Evolutionary conservation across 2,888 invertebrate species (phyloP), one percentile per base, ranked within the genome.

Genomic region (Brenthis ino): DNA sequence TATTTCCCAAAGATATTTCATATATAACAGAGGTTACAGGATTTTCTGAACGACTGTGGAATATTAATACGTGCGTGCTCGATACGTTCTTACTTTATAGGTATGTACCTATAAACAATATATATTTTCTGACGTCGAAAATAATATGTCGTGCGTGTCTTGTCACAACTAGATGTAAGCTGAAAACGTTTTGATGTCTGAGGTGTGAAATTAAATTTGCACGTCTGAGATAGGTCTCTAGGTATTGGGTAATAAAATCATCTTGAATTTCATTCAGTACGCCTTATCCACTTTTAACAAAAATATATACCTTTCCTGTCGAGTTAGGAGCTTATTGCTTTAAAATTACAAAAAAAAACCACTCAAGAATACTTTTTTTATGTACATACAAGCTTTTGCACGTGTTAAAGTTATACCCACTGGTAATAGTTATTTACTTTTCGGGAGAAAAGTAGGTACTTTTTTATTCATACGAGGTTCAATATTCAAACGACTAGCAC

Each of bases 41-140:
- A 50, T 60, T 60, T 50, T 28, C 47, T n/a, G 48, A 28, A 60
- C 58, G 48, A 50, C 48, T 24, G 8, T 48, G 48, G 58, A 50
- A 60, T 60, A 60, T 60, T 50, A 50, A 60, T 60, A 47, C 6
- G 58, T 60, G 48, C 28, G 48, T 48, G 58, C 24, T 28, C 28
- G n/a, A n/a, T 14, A 50, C n/a, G n/a, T 28, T 14, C n/a, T 50
- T 60, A 33, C 20, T n/a, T 11, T 28, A 48, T 48, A 60, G n/a
- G 24, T 28, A 60, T n/a, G 11, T 0, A n/a, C n/a, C n/a, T n/a
- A 11, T 33, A 58, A 58, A 47, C 6, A 58, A 43, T 43, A 57
- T 14, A 20, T 47, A 6, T 20, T 47, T 43, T 47, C 24, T n/a
- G 3, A 20, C 12, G 6, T 14, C 24, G 24, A 24, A 24, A 14